Conservation (phyloP, 2,113 vertebrate genomes). For the Myiagra hebetior region DNA sequence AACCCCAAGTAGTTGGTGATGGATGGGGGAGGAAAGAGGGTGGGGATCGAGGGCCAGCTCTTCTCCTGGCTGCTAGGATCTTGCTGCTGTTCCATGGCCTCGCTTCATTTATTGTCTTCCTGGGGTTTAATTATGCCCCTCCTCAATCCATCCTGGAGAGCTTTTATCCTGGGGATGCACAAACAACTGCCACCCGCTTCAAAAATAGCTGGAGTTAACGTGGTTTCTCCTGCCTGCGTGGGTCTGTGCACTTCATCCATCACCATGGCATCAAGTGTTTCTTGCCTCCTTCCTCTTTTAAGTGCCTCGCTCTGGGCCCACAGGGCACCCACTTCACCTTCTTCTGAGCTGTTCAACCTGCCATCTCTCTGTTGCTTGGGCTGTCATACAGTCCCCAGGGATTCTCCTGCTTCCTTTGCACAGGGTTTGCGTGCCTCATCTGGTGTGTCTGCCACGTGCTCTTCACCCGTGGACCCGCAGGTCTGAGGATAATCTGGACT, state of each 20-base stretch:
- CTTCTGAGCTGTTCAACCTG: not conserved
- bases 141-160: not conserved
- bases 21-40: slow-evolving; percentile 17
- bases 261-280: not conserved
- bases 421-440: not conserved
- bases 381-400: not conserved
- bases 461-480: not conserved
- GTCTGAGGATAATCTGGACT: not conserved
- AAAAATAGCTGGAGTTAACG: not conserved
- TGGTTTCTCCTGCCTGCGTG: not conserved
- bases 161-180: not conserved
- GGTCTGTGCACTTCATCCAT: not conserved
- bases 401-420: not conserved
- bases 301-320: rapidly evolving
- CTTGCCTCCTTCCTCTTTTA: not conserved
- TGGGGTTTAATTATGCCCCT: not conserved
- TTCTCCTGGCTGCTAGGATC: not conserved
- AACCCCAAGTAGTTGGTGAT: slow-evolving; percentile 52
- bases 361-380: not conserved
- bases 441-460: rapidly evolving
- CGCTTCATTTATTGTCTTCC: slow-evolving; percentile 27
- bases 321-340: not conserved
- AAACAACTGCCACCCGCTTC: not conserved
- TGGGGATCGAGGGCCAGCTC: not conserved
- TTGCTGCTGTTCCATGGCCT: not conserved